Conservation (phyloP, 2,888 invertebrate species). For the Morpho deidamia region DNA sequence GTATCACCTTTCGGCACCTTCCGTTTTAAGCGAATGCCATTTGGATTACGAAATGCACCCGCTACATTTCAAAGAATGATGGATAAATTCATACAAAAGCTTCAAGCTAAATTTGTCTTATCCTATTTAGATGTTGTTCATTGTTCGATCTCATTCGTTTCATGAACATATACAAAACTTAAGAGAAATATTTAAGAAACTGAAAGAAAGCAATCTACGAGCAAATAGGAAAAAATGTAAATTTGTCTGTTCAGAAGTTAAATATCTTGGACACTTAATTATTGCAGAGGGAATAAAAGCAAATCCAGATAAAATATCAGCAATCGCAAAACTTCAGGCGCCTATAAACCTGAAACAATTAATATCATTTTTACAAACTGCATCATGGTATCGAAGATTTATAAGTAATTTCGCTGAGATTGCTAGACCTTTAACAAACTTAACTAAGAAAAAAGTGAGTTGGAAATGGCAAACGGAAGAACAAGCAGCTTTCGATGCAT, state of each 20-base stretch:
- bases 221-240: constrained; percentile 25
- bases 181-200: constrained; percentile 8
- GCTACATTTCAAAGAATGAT: constrained; percentile 37
- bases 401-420: too few relatives aligned
- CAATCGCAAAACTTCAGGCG: too few relatives aligned
- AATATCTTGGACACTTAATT: constrained; percentile 29
- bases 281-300: too few relatives aligned
- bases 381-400: too few relatives aligned
- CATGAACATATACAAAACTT: constrained; percentile 20
- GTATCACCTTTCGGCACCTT: constrained; percentile 38
- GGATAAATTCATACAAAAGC: constrained; percentile 28
- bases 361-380: too few relatives aligned
- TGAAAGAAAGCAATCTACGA: constrained; percentile 22
- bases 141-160: constrained; percentile 26
- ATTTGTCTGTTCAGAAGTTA: constrained; percentile 24
- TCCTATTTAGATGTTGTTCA: constrained; percentile 6
- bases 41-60: constrained; percentile 37
- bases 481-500: too few relatives aligned
- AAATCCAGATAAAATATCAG: too few relatives aligned
- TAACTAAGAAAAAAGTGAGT: too few relatives aligned
- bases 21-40: constrained; percentile 38
- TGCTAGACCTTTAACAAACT: too few relatives aligned
- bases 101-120: constrained; percentile 15
- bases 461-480: too few relatives aligned
- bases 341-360: too few relatives aligned